phyloP scores from a whole-genome alignment of 1,140 invertebrate species.

The Steinernema feltiae region DNA sequence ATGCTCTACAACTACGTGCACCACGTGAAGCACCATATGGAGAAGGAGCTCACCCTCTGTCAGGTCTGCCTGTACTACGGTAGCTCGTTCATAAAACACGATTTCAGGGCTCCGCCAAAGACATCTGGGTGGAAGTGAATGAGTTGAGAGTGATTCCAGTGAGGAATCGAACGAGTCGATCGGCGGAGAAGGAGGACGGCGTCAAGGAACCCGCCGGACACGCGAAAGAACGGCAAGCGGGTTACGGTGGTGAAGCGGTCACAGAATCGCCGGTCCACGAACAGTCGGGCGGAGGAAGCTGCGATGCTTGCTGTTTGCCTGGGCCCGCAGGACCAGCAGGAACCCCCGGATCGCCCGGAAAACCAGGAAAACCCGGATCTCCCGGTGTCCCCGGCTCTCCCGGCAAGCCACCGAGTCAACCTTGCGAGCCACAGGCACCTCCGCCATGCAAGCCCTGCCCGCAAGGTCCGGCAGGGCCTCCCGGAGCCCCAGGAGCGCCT shows the following conservation, averaged over 20 bases:
- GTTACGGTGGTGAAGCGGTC: neutral
- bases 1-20: constrained; percentile 26
- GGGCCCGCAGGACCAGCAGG: constrained; percentile 25
- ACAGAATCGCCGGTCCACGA: neutral
- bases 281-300: neutral
- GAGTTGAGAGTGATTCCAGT: neutral
- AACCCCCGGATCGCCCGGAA: constrained; percentile 17
- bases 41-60: neutral
- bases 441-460: constrained; percentile 19
- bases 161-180: neutral
- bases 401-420: constrained; percentile 12
- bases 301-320: constrained; percentile 15
- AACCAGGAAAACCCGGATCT: constrained; percentile 18
- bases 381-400: constrained; percentile 22
- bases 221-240: neutral
- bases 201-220: neutral
- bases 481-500: constrained; percentile 21
- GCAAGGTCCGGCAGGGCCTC: constrained; percentile 19
- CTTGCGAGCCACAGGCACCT: neutral
- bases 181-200: neutral
- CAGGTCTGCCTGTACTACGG: neutral
- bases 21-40: neutral
- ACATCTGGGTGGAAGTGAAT: constrained; percentile 2
- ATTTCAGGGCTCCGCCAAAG: neutral
- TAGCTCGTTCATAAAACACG: neutral